Conservation (phyloP, 2,113 vertebrate genomes). For the Isurus oxyrinchus region DNA sequence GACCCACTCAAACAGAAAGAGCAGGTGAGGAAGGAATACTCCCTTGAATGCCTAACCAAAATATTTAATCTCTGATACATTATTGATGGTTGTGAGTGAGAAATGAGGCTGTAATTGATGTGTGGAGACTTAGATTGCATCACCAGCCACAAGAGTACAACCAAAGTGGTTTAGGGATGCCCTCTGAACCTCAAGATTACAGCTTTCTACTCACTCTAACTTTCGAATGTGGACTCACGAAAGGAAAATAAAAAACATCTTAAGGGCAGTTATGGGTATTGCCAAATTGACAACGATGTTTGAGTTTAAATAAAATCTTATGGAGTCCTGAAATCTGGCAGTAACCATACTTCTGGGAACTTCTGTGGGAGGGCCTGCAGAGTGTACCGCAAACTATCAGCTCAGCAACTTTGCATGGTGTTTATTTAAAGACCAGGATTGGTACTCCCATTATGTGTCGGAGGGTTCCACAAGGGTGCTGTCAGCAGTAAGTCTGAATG, state of each 20-base stretch:
- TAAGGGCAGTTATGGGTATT: background rate
- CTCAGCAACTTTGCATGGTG: background rate
- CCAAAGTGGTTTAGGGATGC: background rate
- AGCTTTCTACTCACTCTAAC: background rate
- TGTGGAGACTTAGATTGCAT: background rate
- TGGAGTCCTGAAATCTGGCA: background rate
- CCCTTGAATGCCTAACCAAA: background rate
- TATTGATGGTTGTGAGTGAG: background rate
- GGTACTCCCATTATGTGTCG: background rate
- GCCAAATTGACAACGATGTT: background rate
- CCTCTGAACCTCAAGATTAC: background rate
- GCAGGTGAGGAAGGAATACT: constrained; percentile 3
- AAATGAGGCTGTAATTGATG: background rate
- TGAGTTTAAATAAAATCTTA: background rate
- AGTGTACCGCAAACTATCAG: background rate
- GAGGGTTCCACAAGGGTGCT: background rate
- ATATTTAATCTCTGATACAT: background rate
- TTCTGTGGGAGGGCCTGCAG: background rate
- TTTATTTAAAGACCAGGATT: background rate
- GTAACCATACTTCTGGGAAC: background rate
- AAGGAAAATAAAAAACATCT: background rate
- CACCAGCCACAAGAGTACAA: background rate
- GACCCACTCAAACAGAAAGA: constrained; percentile 24
- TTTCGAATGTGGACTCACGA: background rate
- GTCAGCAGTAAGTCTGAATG: background rate